Evolutionary conservation across 2,113 vertebrate genomes (phyloP).

Genomic region (Kryptolebias marmoratus): DNA sequence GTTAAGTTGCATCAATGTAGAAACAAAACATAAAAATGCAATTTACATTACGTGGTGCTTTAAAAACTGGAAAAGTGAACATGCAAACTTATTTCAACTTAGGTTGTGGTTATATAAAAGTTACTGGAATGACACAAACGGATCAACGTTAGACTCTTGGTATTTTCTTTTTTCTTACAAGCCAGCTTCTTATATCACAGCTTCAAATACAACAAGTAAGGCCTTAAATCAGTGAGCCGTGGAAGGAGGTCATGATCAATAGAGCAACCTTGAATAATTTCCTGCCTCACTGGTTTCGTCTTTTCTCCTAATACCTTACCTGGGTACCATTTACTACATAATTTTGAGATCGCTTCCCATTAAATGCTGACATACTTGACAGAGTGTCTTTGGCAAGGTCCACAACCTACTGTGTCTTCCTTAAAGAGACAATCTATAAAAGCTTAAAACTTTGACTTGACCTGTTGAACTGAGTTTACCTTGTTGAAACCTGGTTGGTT

Average conservation of each 20-base stretch:
- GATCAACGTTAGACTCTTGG: conserved; percentile 19
- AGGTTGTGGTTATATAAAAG: conserved; percentile 18
- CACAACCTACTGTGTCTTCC: conserved; percentile 48
- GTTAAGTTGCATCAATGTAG: neutral
- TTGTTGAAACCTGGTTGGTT: conserved; percentile 54
- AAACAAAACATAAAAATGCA: neutral
- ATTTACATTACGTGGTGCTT: neutral
- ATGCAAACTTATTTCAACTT: conserved; percentile 9
- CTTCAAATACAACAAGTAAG: conserved; percentile 67
- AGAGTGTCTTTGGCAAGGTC: conserved; percentile 59
- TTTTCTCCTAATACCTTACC: conserved; percentile 68
- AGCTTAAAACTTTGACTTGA: conserved; percentile 44
- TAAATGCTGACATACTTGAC: conserved; percentile 62
- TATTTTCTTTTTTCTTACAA: conserved; percentile 68
- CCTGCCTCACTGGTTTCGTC: conserved; percentile 62
- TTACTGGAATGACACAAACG: conserved; percentile 32
- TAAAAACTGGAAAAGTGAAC: neutral
- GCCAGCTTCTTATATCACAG: conserved; percentile 62
- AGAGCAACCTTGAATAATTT: conserved; percentile 74
- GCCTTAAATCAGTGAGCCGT: conserved; percentile 73
- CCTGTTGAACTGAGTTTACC: conserved; percentile 52
- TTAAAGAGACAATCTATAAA: conserved; percentile 63
- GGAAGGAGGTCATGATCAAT: conserved; percentile 80
- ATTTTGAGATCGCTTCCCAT: conserved; percentile 65
- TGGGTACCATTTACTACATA: conserved; percentile 55